phyloP scores from a whole-genome alignment of 1,140 invertebrate species.

The Brachystomella parvula region DNA sequence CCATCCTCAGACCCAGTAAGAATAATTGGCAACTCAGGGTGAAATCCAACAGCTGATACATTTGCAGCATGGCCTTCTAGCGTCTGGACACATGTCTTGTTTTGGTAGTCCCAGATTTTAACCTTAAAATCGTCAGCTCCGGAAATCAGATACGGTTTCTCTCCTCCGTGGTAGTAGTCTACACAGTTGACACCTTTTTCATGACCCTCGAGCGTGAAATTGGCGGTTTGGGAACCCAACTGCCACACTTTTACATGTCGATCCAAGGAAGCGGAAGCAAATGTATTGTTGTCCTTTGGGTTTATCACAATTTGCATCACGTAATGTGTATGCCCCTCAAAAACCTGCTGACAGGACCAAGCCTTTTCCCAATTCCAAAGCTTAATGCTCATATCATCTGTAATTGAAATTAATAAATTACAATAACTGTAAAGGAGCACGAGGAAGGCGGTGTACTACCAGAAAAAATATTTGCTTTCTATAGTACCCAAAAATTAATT shows the following conservation, averaged over 20 bases:
- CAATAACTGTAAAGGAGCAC: too few species aligned
- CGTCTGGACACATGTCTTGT: conserved; percentile 98
- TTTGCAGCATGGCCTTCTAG: conserved; percentile 95
- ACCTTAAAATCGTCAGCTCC: conserved; percentile 95
- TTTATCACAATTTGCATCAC: conserved; percentile 99
- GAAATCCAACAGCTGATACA: conserved; percentile 85
- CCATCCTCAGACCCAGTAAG: conserved; percentile 96
- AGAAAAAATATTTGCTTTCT: conserved; percentile 8
- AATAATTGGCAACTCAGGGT: conserved; percentile 95
- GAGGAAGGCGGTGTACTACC: not conserved
- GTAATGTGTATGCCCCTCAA: conserved; percentile 97
- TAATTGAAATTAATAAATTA: too few species aligned
- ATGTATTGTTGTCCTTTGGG: conserved; percentile 99
- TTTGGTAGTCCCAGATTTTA: conserved; percentile 99
- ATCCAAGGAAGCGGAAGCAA: conserved; percentile 96
- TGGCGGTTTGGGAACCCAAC: conserved; percentile 88
- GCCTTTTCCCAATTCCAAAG: conserved; percentile 99
- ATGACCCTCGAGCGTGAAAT: conserved; percentile 97
- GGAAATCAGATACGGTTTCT: conserved; percentile 98
- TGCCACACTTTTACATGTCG: conserved; percentile 98
- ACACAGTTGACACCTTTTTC: conserved; percentile 99
- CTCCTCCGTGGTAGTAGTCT: conserved; percentile 99
- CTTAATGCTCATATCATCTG: conserved; percentile 98
- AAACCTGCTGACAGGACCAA: conserved; percentile 94
- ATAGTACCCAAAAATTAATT: not conserved